Percentiles rank a stretch among this genome's conserved stretches.
These are phyloP conservation scores for Himalopsyche japonica DNA, from an alignment of 2,888 invertebrate species.

Conservation along the genomic window DNA sequence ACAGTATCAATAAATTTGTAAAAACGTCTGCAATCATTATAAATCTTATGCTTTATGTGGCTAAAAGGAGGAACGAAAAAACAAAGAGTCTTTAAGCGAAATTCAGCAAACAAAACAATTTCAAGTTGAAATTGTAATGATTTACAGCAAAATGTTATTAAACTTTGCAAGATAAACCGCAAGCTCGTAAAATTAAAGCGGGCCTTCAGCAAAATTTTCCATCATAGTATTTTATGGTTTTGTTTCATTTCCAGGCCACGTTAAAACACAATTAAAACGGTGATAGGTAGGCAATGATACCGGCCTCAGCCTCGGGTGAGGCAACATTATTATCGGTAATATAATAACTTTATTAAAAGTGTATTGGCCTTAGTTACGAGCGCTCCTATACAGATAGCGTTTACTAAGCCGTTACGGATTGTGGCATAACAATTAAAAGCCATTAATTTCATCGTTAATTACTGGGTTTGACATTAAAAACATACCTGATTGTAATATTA, in stretches of 20 bases:
- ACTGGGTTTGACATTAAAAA: too few species aligned
- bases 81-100: not conserved
- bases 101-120: slow-evolving; percentile 10
- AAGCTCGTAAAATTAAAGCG: slow-evolving; percentile 20
- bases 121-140: slow-evolving; percentile 15
- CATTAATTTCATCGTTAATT: not conserved
- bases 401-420: not conserved
- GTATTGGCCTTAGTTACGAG: not conserved
- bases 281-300: slow-evolving; percentile 23
- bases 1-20: not conserved
- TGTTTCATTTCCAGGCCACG: slow-evolving; percentile 24
- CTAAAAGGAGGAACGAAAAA: not conserved
- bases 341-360: slow-evolving; percentile 1
- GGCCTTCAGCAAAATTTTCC: slow-evolving; percentile 12
- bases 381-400: not conserved
- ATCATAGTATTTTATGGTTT: slow-evolving; percentile 18
- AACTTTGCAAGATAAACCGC: slow-evolving; percentile 28
- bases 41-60: not conserved
- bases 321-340: slow-evolving; percentile 22
- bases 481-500: too few species aligned
- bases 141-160: slow-evolving; percentile 26
- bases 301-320: not conserved
- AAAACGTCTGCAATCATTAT: not conserved
- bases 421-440: not conserved
- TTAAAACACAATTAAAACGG: slow-evolving; percentile 32